These are phyloP conservation scores for Larimichthys crocea DNA, from an alignment of 2,113 vertebrate species.

Conservation along the genomic window DNA sequence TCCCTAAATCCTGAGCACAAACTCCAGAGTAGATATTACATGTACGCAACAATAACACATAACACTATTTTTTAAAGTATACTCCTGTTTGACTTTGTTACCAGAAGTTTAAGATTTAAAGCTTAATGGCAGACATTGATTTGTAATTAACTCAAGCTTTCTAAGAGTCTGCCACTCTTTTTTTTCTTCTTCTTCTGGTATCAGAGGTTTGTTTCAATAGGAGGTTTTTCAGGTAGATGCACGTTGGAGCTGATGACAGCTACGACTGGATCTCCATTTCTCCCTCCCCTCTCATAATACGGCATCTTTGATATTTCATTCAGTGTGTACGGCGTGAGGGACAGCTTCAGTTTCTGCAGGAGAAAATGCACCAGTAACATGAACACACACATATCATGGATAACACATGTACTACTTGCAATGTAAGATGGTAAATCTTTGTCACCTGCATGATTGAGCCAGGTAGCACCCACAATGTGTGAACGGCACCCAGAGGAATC, in stretches of 20 bases:
- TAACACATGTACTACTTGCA: not conserved
- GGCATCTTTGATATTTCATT: slow-evolving; percentile 48
- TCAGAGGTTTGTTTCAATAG: slow-evolving; percentile 68
- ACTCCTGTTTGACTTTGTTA: slow-evolving; percentile 7
- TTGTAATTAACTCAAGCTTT: slow-evolving; percentile 23
- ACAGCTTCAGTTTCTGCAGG: slow-evolving; percentile 79
- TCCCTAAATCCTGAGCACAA: no score
- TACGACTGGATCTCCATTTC: not conserved
- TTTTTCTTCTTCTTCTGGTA: not conserved
- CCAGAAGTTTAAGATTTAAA: slow-evolving; percentile 24
- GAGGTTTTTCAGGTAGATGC: slow-evolving; percentile 53
- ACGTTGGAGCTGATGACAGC: slow-evolving; percentile 47
- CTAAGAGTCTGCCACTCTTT: not conserved
- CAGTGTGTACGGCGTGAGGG: slow-evolving; percentile 75
- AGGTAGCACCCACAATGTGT: slow-evolving; percentile 83
- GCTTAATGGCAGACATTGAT: not conserved
- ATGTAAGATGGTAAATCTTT: not conserved
- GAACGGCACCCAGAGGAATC: slow-evolving; percentile 83
- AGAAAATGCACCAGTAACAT: slow-evolving; percentile 5
- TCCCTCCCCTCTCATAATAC: slow-evolving; percentile 65
- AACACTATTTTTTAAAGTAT: not conserved
- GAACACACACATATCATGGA: not conserved
- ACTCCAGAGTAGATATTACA: not conserved
- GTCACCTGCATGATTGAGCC: slow-evolving; percentile 80
- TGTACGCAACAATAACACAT: not conserved